phyloP scores from a whole-genome alignment of 2,113 vertebrate species.

The Noctilio leporinus region DNA sequence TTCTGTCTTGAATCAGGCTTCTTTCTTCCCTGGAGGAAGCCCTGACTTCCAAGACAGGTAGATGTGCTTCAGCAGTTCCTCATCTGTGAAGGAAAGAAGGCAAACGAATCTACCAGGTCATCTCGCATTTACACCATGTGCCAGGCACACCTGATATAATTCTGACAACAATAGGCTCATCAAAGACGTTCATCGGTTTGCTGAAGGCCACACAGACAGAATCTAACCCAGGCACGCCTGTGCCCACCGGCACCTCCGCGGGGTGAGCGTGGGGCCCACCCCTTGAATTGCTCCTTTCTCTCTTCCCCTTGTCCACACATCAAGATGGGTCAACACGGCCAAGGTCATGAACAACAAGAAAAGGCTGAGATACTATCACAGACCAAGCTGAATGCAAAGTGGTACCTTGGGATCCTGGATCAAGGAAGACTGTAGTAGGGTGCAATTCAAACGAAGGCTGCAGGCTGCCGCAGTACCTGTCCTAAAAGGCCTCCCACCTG shows the following conservation, averaged over 20 bases:
- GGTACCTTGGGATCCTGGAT: background rate
- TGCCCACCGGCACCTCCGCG: too few relatives aligned
- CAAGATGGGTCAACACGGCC: background rate
- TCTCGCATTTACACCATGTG: background rate
- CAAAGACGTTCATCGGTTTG: background rate
- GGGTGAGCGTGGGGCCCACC: background rate
- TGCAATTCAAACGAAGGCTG: background rate
- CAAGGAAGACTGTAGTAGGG: background rate
- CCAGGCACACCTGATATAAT: background rate
- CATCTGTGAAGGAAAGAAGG: background rate
- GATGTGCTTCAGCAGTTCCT: background rate
- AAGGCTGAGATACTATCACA: background rate
- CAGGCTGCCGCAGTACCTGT: background rate
- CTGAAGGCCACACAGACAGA: background rate
- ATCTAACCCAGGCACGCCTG: background rate
- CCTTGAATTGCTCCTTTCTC: background rate
- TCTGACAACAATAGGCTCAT: background rate
- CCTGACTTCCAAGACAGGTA: background rate
- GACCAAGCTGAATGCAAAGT: background rate
- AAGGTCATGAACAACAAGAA: background rate
- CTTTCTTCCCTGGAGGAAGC: background rate
- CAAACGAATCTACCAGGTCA: background rate
- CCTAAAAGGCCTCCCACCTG: background rate
- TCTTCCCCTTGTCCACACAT: background rate
- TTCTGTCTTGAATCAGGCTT: background rate